phyloP scores from a whole-genome alignment of 37 sponge, comb jelly and placozoan species.

The Geodia barretti region DNA sequence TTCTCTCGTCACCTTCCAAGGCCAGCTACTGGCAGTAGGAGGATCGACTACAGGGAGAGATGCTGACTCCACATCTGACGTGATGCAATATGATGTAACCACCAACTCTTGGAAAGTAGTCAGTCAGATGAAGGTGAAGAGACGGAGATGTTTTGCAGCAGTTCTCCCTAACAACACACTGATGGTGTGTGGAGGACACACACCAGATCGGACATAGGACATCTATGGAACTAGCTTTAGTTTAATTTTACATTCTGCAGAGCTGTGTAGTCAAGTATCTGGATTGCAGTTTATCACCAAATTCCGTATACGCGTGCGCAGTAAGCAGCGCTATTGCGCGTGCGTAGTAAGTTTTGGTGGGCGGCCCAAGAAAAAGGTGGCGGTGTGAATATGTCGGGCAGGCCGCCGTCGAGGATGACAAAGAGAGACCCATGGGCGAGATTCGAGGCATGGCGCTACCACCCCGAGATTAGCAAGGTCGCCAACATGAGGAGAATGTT shows the following conservation, averaged over 20 bases:
- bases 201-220: neutral
- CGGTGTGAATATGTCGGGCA: neutral
- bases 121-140: neutral
- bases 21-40: slow-evolving; percentile 5
- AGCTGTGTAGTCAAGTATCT: too few relatives aligned
- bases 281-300: too few relatives aligned
- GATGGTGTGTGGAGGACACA: neutral
- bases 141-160: neutral
- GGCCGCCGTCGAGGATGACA: neutral
- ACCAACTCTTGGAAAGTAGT: slow-evolving; percentile 7
- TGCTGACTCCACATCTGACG: neutral
- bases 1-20: neutral
- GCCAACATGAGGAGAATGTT: slow-evolving; percentile 71
- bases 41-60: neutral
- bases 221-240: too few relatives aligned
- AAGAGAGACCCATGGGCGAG: slow-evolving; percentile 42
- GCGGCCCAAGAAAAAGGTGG: too few relatives aligned
- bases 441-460: slow-evolving; percentile 86
- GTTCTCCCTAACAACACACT: slow-evolving; percentile 8
- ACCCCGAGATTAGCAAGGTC: slow-evolving; percentile 51
- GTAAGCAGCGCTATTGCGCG: too few relatives aligned
- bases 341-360: too few relatives aligned
- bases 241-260: too few relatives aligned
- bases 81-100: neutral
- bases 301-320: too few relatives aligned